These are phyloP conservation scores for Flexamia atlantica DNA, from an alignment of 2,888 invertebrate genomes.

Conservation along the genomic window DNA sequence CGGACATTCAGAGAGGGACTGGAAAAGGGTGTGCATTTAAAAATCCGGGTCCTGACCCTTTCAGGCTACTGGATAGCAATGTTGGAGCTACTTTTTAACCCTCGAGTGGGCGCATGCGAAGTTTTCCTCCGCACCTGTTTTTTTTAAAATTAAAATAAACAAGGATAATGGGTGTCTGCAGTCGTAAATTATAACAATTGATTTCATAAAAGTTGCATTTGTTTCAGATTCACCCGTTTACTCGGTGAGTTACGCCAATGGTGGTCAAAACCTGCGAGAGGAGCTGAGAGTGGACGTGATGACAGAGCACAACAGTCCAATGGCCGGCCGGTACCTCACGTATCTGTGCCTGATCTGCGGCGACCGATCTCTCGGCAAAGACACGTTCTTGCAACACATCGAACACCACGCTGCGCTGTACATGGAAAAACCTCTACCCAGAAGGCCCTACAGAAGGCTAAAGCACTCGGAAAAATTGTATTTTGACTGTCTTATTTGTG, in stretches of 20 bases:
- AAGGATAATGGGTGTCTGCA: too few relatives aligned
- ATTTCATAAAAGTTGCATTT: slow-evolving; percentile 9
- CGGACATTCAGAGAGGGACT: too few relatives aligned
- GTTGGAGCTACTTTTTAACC: too few relatives aligned
- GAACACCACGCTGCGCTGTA: not conserved
- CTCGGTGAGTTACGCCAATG: not conserved
- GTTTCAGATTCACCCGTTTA: slow-evolving; percentile 19
- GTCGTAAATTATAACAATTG: not conserved
- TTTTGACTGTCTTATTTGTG: slow-evolving; percentile 18
- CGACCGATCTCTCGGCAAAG: not conserved
- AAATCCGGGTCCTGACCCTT: too few relatives aligned
- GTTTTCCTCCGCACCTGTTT: too few relatives aligned
- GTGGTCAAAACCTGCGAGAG: not conserved
- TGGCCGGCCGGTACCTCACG: not conserved
- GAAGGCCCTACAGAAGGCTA: not conserved
- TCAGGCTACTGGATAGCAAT: too few relatives aligned
- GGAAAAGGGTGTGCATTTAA: too few relatives aligned
- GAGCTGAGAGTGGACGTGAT: not conserved
- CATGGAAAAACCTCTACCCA: not conserved
- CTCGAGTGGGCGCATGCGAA: too few relatives aligned
- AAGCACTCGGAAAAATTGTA: not conserved
- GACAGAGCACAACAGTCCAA: not conserved
- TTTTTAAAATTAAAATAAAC: too few relatives aligned
- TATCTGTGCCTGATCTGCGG: slow-evolving; percentile 8
- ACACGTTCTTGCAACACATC: not conserved